These are phyloP conservation scores for Clepsis dumicolana DNA, from an alignment of 2,888 invertebrate species.

Conservation along the genomic window DNA sequence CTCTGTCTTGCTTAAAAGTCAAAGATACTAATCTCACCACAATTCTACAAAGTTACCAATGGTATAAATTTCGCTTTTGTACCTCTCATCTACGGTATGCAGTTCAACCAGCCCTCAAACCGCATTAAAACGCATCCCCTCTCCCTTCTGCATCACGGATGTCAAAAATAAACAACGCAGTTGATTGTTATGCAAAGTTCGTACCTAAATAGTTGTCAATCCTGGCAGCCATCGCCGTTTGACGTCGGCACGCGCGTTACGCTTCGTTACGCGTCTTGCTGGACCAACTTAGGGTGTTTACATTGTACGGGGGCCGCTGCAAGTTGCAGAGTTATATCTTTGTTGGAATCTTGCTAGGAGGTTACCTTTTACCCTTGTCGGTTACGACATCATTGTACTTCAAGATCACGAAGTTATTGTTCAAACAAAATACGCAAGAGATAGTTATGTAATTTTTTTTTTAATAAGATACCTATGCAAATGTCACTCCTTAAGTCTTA, in stretches of 20 bases:
- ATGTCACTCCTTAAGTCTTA: too few relatives aligned
- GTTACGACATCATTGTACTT: not conserved
- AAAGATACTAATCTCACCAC: too few relatives aligned
- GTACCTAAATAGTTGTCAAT: slow-evolving; percentile 38
- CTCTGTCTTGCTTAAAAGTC: too few relatives aligned
- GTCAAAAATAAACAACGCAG: slow-evolving; percentile 7
- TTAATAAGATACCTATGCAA: too few relatives aligned
- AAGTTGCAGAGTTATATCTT: slow-evolving; percentile 1
- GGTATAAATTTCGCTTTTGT: too few relatives aligned
- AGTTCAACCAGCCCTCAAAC: not conserved
- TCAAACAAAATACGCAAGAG: too few relatives aligned
- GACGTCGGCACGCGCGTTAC: slow-evolving; percentile 16
- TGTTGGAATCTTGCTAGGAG: not conserved
- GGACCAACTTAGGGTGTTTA: slow-evolving; percentile 5
- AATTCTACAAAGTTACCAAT: too few relatives aligned
- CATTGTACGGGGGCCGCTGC: slow-evolving; percentile 7
- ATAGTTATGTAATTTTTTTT: too few relatives aligned
- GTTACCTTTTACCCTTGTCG: not conserved
- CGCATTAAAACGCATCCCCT: slow-evolving; percentile 6
- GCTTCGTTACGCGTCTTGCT: slow-evolving; percentile 24
- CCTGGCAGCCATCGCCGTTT: slow-evolving; percentile 22
- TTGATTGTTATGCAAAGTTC: slow-evolving; percentile 36
- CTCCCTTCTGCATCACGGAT: not conserved
- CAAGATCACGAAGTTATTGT: too few relatives aligned
- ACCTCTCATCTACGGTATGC: not conserved